A percentile compares a stretch with the other conserved stretches of the same genome.
phyloP scores from a whole-genome alignment of 2,888 invertebrate species.

The Catocala fraxini region DNA sequence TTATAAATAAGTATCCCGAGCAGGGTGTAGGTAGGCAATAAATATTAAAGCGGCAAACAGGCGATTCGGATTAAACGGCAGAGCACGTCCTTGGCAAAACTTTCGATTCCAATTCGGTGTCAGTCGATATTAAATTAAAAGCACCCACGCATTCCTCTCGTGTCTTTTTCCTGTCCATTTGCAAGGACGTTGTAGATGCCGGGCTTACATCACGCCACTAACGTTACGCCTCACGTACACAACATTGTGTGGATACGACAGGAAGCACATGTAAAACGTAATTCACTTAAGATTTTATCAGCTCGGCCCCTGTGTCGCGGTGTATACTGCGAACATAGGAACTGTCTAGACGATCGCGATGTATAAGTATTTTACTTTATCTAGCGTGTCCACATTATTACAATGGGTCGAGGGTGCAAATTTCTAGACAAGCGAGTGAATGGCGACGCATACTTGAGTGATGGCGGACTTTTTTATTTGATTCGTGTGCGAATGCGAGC shows the following conservation, averaged over 20 bases:
- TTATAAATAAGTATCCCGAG: conserved; percentile 59
- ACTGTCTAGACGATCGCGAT: conserved; percentile 35
- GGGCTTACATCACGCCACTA: conserved; percentile 81
- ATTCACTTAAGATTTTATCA: conserved; percentile 45
- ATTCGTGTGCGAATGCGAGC: conserved; percentile 86
- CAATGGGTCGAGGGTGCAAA: conserved; percentile 68
- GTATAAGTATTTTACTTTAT: conserved; percentile 35
- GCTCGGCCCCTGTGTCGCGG: conserved; percentile 28
- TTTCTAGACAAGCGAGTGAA: conserved; percentile 83
- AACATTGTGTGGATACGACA: conserved; percentile 64
- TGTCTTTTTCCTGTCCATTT: conserved; percentile 88
- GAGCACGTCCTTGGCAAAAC: conserved; percentile 81
- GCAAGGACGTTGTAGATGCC: conserved; percentile 84
- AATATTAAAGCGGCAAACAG: conserved; percentile 74
- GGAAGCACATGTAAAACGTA: conserved; percentile 42
- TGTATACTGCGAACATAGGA: conserved; percentile 26
- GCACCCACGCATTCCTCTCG: conserved; percentile 85
- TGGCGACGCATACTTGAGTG: conserved; percentile 87
- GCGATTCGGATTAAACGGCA: conserved; percentile 73
- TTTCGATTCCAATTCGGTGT: conserved; percentile 87
- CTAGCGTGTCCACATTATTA: conserved; percentile 65
- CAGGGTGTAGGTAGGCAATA: conserved; percentile 59
- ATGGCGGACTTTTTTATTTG: conserved; percentile 87
- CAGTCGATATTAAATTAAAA: conserved; percentile 87
- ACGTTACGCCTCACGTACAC: conserved; percentile 59